phyloP scores from a whole-genome alignment of 1,140 invertebrate species.

The Sesamia nonagrioides region DNA sequence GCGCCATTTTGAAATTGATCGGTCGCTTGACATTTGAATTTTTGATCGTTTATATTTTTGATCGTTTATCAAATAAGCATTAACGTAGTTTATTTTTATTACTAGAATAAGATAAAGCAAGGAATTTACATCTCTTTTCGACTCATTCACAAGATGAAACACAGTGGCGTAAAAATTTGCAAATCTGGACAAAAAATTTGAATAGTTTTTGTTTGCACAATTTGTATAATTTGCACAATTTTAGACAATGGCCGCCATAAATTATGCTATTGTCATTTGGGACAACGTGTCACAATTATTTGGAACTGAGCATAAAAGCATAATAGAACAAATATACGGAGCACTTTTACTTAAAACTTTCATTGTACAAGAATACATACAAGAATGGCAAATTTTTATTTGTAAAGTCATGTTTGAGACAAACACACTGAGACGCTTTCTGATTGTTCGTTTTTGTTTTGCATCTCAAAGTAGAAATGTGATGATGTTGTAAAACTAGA shows the following conservation, averaged over 20 bases:
- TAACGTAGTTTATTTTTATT: slow-evolving; percentile 15
- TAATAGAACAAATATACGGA: slow-evolving; percentile 33
- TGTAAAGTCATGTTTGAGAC: neutral
- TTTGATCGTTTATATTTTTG: slow-evolving; percentile 34
- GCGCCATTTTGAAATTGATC: slow-evolving; percentile 40
- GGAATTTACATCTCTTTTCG: slow-evolving; percentile 4
- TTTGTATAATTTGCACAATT: slow-evolving; percentile 43
- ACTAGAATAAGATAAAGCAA: neutral
- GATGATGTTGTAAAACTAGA: neutral
- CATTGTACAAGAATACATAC: neutral
- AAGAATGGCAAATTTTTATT: slow-evolving; percentile 13
- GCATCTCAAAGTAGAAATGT: neutral
- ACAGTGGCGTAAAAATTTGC: slow-evolving; percentile 23
- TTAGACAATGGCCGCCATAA: slow-evolving; percentile 41
- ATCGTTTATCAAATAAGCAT: slow-evolving; percentile 22
- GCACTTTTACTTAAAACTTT: slow-evolving; percentile 40
- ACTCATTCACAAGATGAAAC: slow-evolving; percentile 17
- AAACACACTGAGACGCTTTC: neutral
- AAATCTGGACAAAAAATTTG: slow-evolving; percentile 27
- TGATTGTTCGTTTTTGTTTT: slow-evolving; percentile 4
- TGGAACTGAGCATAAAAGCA: slow-evolving; percentile 19
- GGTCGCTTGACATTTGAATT: slow-evolving; percentile 9
- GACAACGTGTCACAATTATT: slow-evolving; percentile 27
- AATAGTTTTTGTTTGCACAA: slow-evolving; percentile 41
- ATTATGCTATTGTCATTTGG: slow-evolving; percentile 30